phyloP scores from a whole-genome alignment of 2,888 invertebrate genomes.

The Drosophila mettleri region DNA sequence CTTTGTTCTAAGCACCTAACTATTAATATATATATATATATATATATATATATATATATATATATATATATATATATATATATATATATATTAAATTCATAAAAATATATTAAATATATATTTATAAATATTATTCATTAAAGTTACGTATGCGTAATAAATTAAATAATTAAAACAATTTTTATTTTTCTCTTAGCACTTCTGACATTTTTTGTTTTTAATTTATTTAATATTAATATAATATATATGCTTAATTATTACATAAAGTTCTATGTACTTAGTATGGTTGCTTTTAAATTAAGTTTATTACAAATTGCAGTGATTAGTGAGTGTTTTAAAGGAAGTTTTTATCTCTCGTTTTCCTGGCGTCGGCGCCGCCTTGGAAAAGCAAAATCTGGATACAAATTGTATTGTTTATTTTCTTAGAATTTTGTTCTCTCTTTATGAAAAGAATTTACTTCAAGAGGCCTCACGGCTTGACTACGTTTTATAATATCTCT shows the following conservation, averaged over 20 bases:
- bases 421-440: slow-evolving; percentile 5
- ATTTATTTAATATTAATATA: slow-evolving; percentile 44
- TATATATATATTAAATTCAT: not conserved
- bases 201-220: slow-evolving; percentile 56
- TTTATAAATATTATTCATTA: not conserved
- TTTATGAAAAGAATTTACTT: slow-evolving; percentile 8
- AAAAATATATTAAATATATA: not conserved
- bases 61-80: not conserved
- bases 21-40: not conserved
- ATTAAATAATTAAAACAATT: slow-evolving; percentile 16
- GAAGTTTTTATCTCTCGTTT: slow-evolving; percentile 37
- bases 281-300: slow-evolving; percentile 36
- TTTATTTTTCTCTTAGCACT: slow-evolving; percentile 61
- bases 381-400: slow-evolving; percentile 15
- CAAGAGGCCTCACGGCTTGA: slow-evolving; percentile 5
- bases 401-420: slow-evolving; percentile 18
- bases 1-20: not conserved
- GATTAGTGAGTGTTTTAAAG: slow-evolving; percentile 35
- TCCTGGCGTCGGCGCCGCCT: slow-evolving; percentile 7
- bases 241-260: slow-evolving; percentile 41
- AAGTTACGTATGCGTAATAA: not conserved
- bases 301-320: slow-evolving; percentile 44
- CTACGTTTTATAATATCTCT: slow-evolving; percentile 20
- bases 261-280: slow-evolving; percentile 47
- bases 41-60: not conserved